Evolutionary conservation across 2,888 invertebrate species (phyloP), one percentile per base, ranked within the genome.

Genomic region (Entomobrya proxima): DNA sequence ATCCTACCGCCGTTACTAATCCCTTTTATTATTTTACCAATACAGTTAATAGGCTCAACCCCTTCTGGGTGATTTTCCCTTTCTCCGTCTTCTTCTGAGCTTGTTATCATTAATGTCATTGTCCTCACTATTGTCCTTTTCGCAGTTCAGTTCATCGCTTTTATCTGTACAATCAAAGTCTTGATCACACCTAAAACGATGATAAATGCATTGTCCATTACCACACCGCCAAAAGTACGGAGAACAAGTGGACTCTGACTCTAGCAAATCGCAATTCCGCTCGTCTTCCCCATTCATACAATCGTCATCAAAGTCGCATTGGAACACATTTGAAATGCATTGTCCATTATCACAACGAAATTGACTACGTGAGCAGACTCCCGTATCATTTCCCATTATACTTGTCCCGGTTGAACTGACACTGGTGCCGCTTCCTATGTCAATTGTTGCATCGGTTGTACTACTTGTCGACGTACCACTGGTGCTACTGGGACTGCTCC

Each of bases 151-250:
- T 30, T 85, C 85, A 44, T 85, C 85, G 21, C 76, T 55, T 44
- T 40, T 47, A 52, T 85, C 78, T 1, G 21, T n/a, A 40, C 85
- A 85, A 72, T 85, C 85, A 21, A 72, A 30, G n/a, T 78, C 78
- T 9, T 9, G 11, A 44, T 85, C 84, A 44, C 61, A 77, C 13
- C 15, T 5, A 55, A 58, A 47, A 30, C 64, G 61, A 55, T 85
- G 85, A 74, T 79, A 85, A 72, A 85, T 85, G 50, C 85, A 85
- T 37, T 85, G 61, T n/a, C 85, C 85, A 21, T 78, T 72, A 9
- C 21, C 24, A 44, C 85, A 85, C 30, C n/a, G 37, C 85, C 78
- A 78, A 32, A 72, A 72, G 18, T 78, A 74, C 13, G 40, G 24
- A 13, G 78, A 58, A 32, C 78, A 85, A 21, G 58, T 64, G 9